These are phyloP conservation scores for Pachyramphus minor DNA, from an alignment of 2,113 vertebrate species.

Conservation along the genomic window DNA sequence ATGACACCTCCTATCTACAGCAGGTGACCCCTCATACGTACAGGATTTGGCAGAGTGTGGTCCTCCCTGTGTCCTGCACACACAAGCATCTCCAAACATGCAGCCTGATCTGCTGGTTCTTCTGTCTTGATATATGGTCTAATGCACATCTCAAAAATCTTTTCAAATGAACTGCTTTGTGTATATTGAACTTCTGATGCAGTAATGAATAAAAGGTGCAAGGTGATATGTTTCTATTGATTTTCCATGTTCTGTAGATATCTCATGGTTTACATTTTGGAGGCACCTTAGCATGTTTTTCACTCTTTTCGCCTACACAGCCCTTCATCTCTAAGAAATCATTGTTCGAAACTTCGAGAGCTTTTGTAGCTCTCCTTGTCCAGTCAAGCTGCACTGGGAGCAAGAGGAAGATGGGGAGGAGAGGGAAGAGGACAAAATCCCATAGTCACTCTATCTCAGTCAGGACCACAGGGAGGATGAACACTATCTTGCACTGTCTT, in stretches of 20 bases:
- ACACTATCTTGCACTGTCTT: rapidly evolving
- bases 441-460: background rate
- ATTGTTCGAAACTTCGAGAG: background rate
- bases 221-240: background rate
- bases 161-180: background rate
- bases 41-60: background rate
- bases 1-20: background rate
- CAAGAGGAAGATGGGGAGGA: background rate
- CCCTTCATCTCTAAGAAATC: background rate
- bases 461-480: rapidly evolving
- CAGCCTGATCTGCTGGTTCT: background rate
- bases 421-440: background rate
- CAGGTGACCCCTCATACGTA: background rate
- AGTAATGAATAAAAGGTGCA: background rate
- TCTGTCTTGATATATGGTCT: background rate
- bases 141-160: background rate
- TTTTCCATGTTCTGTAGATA: background rate
- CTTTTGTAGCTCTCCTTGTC: background rate
- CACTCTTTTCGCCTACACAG: background rate
- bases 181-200: background rate
- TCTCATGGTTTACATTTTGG: background rate
- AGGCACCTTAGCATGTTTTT: background rate
- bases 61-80: background rate
- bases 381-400: background rate
- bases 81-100: background rate